These are phyloP conservation scores for Phalacrocorax brasilianus DNA, from an alignment of 2,113 vertebrate genomes.

Conservation along the genomic window DNA sequence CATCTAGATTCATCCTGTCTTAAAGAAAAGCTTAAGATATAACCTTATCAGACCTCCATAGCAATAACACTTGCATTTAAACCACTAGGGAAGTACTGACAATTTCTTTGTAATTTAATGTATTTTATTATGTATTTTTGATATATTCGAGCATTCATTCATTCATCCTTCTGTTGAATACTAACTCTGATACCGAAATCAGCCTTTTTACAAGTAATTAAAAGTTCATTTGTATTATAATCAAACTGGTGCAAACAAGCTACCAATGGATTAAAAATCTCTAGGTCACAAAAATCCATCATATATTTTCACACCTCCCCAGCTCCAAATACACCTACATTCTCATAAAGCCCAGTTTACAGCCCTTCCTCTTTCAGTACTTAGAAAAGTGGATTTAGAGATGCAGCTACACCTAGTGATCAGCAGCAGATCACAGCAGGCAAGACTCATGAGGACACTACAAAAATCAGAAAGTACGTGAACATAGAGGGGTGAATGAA, in stretches of 20 bases:
- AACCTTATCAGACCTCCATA: not conserved
- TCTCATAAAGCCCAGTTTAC: not conserved
- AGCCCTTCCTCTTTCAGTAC: not conserved
- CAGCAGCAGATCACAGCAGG: conserved; percentile 58
- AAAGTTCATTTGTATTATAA: not conserved
- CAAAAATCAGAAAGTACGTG: not conserved
- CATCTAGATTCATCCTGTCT: no score
- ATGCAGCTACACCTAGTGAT: conserved; percentile 80
- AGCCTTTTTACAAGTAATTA: not conserved
- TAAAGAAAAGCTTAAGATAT: no score
- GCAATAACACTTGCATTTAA: not conserved
- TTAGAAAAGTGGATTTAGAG: conserved; percentile 59
- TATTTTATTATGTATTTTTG: not conserved
- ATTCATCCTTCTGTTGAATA: not conserved
- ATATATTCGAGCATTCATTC: not conserved
- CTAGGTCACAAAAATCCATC: not conserved
- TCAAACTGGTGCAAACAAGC: not conserved
- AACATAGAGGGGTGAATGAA: not conserved
- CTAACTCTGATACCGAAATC: not conserved
- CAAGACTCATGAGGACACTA: not conserved
- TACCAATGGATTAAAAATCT: not conserved
- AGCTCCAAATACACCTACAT: not conserved
- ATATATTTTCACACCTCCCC: not conserved
- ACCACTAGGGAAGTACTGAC: not conserved
- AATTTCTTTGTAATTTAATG: not conserved